Percentiles rank a stretch among this genome's conserved stretches.
Evolutionary conservation across 2,888 invertebrate species (phyloP).

Genomic region (Pammene aurita): DNA sequence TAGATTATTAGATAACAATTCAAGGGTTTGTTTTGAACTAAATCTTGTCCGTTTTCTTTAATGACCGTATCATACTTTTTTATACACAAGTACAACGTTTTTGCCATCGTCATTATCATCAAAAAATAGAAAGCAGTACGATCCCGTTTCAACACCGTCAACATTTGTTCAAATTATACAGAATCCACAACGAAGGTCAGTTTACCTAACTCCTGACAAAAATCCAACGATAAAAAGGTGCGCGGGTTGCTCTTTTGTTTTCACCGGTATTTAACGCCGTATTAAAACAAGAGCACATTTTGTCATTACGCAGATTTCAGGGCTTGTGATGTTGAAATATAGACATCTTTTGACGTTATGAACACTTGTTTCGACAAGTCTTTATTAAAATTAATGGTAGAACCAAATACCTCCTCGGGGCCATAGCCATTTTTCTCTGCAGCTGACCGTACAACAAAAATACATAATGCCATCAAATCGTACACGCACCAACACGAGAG

Average conservation of each 20-base stretch:
- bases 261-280: conserved; percentile 3
- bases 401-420: too few species aligned
- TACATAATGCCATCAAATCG: too few species aligned
- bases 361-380: too few species aligned
- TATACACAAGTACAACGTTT: background rate
- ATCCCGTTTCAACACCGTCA: conserved; percentile 8
- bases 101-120: background rate
- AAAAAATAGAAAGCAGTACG: conserved; percentile 6
- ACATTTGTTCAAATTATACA: conserved; percentile 33
- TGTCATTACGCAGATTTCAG: background rate
- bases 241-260: conserved; percentile 7
- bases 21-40: too few species aligned
- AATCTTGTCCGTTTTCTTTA: background rate
- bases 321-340: too few species aligned
- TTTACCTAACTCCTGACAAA: conserved; percentile 15
- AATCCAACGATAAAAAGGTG: background rate
- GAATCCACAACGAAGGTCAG: conserved; percentile 15
- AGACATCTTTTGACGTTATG: too few species aligned
- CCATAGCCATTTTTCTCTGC: too few species aligned
- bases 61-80: background rate
- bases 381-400: too few species aligned
- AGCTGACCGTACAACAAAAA: too few species aligned
- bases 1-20: too few species aligned
- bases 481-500: background rate
- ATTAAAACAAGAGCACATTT: conserved; percentile 1